Percentiles rank a stretch among this genome's conserved stretches.
Conservation (phyloP, 2,113 vertebrate species). For the Mesitornis unicolor region DNA sequence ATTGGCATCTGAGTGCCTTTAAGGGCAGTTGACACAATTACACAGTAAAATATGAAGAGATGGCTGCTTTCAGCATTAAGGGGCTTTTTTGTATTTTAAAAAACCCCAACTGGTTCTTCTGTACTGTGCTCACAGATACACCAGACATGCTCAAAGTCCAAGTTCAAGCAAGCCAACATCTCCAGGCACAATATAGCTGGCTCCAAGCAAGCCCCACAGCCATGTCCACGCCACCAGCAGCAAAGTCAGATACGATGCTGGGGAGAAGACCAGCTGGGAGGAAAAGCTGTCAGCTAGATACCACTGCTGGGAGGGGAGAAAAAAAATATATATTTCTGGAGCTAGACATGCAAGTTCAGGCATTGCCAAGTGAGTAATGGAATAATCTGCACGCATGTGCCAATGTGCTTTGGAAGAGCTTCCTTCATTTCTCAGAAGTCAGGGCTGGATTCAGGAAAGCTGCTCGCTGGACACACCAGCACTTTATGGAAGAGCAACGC, state of each 20-base stretch:
- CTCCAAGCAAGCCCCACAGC: constrained; percentile 12
- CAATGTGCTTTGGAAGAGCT: constrained; percentile 70
- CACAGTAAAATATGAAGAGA: constrained; percentile 43
- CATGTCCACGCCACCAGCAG: constrained; percentile 21
- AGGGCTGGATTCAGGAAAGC: constrained; percentile 66
- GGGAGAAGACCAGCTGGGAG: constrained; percentile 62
- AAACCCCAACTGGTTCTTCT: background rate
- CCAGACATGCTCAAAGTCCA: accelerated
- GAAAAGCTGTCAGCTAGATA: constrained; percentile 45
- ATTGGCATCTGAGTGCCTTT: constrained; percentile 46
- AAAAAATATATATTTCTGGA: background rate
- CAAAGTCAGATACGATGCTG: constrained; percentile 56
- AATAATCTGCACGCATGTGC: constrained; percentile 59
- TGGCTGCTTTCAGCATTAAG: constrained; percentile 9
- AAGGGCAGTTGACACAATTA: constrained; percentile 48
- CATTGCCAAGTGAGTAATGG: constrained; percentile 74
- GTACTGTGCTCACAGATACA: background rate
- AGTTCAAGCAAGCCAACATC: background rate
- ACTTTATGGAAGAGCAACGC: constrained; percentile 10
- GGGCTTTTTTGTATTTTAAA: background rate
- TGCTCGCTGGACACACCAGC: constrained; percentile 42
- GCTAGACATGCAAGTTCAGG: constrained; percentile 32
- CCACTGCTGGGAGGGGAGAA: background rate
- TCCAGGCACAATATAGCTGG: constrained; percentile 18
- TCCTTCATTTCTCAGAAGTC: constrained; percentile 67